Base-by-base conservation (phyloP, 2,888 invertebrate species). In the Cephus spinipes region DNA sequence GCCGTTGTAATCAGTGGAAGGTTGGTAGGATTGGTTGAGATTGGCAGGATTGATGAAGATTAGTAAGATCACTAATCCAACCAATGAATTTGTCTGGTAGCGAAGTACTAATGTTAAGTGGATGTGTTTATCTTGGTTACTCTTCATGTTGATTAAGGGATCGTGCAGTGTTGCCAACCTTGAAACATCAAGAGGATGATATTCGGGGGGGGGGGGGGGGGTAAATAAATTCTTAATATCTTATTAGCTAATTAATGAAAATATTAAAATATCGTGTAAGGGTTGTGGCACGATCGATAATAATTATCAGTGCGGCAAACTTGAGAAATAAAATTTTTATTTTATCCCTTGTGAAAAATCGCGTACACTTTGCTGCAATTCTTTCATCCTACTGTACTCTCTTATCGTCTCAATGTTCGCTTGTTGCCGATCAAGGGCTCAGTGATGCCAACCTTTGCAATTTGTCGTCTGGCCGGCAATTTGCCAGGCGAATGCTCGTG, bases 11-110 rank as follows among this genome's bases (percentile, higher is more conserved):
- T 55, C 55, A 55, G 55, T 55, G 23, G 9, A 55, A 55, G 55
- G 55, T 55, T 55, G 55, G 55, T 1, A 55, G 23, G 55, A 55
- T 55, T 55, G 55, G 23, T 55, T 23, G 55, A 55, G 9, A 55
- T 55, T 55, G 55, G 23, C 55, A 55, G 55, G 23, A 55, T 55
- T 55, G 55, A 55, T 23, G 15, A 55, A 55, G 23, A 55, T 55
- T 55, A 23, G 55, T 55, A 55, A 55, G 23, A 55, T 55, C 55
- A 23, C 55, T 23, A 55, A 55, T 15, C 9, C 55, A 83, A 84
- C 85, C 88, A 90, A 90, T 90, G 88, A 90, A 90, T 89, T 89
- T 87, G 89, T 89, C 90, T 90, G 90, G 87, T 88, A 86, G 84
- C 85, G 84, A 86, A 87, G 23, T 87, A 80, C 85, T 89, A 89